These are phyloP conservation scores for Tor tambroides DNA, from an alignment of 2,113 vertebrate genomes.

Conservation along the genomic window DNA sequence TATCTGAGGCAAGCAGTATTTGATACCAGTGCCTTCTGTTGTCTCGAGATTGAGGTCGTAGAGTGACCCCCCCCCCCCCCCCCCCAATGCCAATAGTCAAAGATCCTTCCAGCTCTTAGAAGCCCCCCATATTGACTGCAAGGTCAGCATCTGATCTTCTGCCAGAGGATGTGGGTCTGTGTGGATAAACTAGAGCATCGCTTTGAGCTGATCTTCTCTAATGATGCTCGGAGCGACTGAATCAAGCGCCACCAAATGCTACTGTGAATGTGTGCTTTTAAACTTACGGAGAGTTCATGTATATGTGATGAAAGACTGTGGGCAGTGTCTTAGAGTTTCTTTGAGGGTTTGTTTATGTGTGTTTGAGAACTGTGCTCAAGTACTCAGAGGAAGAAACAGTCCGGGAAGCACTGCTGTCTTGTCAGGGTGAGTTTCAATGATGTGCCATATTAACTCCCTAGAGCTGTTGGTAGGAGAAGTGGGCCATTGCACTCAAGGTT, in stretches of 20 bases:
- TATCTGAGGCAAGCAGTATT: neutral
- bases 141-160: slow-evolving; percentile 59
- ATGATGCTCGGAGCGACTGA: slow-evolving; percentile 8
- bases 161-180: slow-evolving; percentile 49
- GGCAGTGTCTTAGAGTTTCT: slow-evolving; percentile 35
- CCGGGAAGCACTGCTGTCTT: slow-evolving; percentile 63
- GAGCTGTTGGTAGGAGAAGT: slow-evolving; percentile 45
- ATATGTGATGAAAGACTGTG: neutral
- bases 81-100: slow-evolving; percentile 14
- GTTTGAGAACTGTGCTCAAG: slow-evolving; percentile 46
- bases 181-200: slow-evolving; percentile 49
- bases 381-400: slow-evolving; percentile 59
- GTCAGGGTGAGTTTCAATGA: slow-evolving; percentile 65
- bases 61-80: neutral
- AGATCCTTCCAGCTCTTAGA: slow-evolving; percentile 40
- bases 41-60: slow-evolving; percentile 11
- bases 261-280: neutral
- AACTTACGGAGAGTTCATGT: slow-evolving; percentile 15
- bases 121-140: slow-evolving; percentile 54
- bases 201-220: slow-evolving; percentile 22
- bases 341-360: slow-evolving; percentile 25
- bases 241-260: neutral
- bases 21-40: neutral
- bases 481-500: slow-evolving; percentile 53
- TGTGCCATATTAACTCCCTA: slow-evolving; percentile 55